A percentile compares a stretch with the other conserved stretches of the same genome.
phyloP scores from a whole-genome alignment of 2,888 invertebrate genomes.

The Chouioia cunea region DNA sequence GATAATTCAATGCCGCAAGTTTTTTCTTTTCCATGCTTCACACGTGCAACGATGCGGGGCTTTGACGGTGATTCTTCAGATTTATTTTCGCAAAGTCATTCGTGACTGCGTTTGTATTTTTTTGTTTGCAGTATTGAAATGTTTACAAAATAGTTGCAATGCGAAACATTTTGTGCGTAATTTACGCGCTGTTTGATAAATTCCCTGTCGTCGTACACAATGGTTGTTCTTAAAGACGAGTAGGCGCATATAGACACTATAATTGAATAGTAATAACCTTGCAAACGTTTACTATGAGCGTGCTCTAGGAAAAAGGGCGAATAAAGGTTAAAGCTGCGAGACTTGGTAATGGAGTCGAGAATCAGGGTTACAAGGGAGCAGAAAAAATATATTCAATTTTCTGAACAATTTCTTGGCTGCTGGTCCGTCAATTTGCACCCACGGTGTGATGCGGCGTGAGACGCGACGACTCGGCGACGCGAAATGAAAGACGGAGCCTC shows the following conservation, averaged over 20 bases:
- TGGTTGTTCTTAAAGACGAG: slow-evolving; percentile 20
- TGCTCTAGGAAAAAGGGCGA: too few species aligned
- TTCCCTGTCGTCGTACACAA: slow-evolving; percentile 8
- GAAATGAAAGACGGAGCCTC: slow-evolving; percentile 33
- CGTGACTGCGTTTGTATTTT: too few species aligned
- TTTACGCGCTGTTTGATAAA: slow-evolving; percentile 30
- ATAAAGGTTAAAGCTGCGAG: too few species aligned
- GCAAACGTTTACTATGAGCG: too few species aligned
- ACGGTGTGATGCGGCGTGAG: background rate
- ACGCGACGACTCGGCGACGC: background rate
- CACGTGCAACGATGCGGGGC: background rate
- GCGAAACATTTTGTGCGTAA: slow-evolving; percentile 24
- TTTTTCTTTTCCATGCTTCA: background rate
- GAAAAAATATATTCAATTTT: slow-evolving; percentile 42
- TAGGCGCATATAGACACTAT: background rate
- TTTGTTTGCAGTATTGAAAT: too few species aligned
- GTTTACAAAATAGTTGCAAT: too few species aligned
- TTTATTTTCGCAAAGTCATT: slow-evolving; percentile 7
- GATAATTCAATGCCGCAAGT: slow-evolving; percentile 32
- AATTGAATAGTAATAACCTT: too few species aligned
- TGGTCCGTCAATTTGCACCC: slow-evolving; percentile 41
- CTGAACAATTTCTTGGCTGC: slow-evolving; percentile 23
- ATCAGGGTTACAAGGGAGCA: too few species aligned
- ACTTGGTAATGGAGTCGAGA: too few species aligned
- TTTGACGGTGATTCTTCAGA: slow-evolving; percentile 38